Evolutionary conservation across 2,888 invertebrate species (phyloP).

Genomic region (Labia minor): DNA sequence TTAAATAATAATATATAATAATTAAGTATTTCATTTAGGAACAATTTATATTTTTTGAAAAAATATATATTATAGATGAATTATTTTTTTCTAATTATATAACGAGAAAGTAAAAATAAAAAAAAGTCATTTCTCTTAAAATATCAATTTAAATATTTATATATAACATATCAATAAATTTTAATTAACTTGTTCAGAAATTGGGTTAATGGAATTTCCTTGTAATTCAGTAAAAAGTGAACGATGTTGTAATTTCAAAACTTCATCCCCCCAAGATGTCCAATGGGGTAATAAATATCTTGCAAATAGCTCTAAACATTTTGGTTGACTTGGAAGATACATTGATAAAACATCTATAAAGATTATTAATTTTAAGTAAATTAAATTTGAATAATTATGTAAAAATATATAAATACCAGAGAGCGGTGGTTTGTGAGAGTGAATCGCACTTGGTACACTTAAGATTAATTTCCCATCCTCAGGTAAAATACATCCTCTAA

Average conservation of each 20-base stretch:
- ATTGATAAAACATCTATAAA: slow-evolving; percentile 51
- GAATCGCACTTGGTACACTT: slow-evolving; percentile 82
- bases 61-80: no score
- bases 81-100: no score
- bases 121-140: no score
- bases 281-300: slow-evolving; percentile 76
- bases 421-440: slow-evolving; percentile 92
- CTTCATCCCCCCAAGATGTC: slow-evolving; percentile 80
- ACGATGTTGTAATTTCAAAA: slow-evolving; percentile 66
- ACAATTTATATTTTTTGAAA: no score
- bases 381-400: no score
- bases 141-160: no score
- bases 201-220: not conserved
- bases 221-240: slow-evolving; percentile 37
- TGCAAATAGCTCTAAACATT: slow-evolving; percentile 81
- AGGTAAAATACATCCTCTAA: slow-evolving; percentile 26
- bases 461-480: slow-evolving; percentile 50
- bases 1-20: no score
- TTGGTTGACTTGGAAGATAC: slow-evolving; percentile 46
- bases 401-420: slow-evolving; percentile 40
- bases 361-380: slow-evolving; percentile 20
- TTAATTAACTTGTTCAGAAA: no score
- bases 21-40: no score
- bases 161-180: no score
- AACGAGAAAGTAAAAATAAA: no score